Percentiles rank a stretch among this genome's conserved stretches.
These are phyloP conservation scores for Danaus plexippus DNA, from an alignment of 1,140 invertebrate genomes.

Conservation along the genomic window DNA sequence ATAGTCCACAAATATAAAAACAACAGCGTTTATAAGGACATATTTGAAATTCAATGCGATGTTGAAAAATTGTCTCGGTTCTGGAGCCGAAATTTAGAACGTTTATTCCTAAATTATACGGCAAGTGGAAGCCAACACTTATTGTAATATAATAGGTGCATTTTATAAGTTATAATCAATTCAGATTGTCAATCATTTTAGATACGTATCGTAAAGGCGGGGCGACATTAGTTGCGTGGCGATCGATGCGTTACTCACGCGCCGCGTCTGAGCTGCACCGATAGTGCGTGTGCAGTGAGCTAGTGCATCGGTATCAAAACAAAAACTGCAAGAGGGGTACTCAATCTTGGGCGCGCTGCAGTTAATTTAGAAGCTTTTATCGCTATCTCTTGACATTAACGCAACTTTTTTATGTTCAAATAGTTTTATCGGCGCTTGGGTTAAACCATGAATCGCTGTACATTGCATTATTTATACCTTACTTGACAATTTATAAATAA, in stretches of 20 bases:
- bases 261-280: conserved; percentile 44
- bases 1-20: conserved; percentile 52
- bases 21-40: conserved; percentile 58
- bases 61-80: conserved; percentile 59
- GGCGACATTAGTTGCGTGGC: conserved; percentile 17
- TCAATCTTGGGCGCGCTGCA: conserved; percentile 37
- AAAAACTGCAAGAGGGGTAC: conserved; percentile 47
- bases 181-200: conserved; percentile 14
- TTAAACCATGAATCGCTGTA: too few species aligned
- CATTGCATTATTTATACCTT: not conserved
- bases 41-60: conserved; percentile 67
- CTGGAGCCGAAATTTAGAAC: conserved; percentile 44
- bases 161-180: conserved; percentile 7
- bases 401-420: conserved; percentile 7
- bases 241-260: conserved; percentile 50
- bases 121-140: conserved; percentile 42
- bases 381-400: conserved; percentile 4
- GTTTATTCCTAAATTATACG: conserved; percentile 47
- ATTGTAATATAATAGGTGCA: conserved; percentile 4
- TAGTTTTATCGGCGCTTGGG: not conserved
- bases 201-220: conserved; percentile 20
- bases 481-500: not conserved
- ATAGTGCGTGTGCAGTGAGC: conserved; percentile 45
- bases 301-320: conserved; percentile 61
- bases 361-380: conserved; percentile 20